phyloP scores from a whole-genome alignment of 2,113 vertebrate genomes.

The Nannospalax galili region DNA sequence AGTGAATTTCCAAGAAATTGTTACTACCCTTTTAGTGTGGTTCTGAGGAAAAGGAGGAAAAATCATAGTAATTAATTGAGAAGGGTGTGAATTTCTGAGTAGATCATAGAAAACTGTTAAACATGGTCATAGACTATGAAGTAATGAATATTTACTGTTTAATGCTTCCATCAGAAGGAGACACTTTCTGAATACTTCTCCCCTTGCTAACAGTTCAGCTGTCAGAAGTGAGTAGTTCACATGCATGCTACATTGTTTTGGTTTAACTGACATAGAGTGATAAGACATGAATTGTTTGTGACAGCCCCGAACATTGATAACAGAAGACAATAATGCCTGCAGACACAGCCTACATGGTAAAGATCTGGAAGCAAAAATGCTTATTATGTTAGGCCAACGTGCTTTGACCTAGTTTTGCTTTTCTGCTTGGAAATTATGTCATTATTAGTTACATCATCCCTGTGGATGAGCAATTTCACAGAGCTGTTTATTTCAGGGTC shows the following conservation, averaged over 20 bases:
- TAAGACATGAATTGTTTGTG: conserved; percentile 84
- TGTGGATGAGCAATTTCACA: conserved; percentile 85
- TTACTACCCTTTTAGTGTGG: neutral
- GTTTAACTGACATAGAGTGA: conserved; percentile 87
- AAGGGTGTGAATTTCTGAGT: conserved; percentile 30
- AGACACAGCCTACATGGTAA: conserved; percentile 86
- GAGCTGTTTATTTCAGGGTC: conserved; percentile 84
- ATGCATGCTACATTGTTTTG: conserved; percentile 84
- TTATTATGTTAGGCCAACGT: conserved; percentile 87
- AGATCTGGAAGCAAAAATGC: conserved; percentile 82
- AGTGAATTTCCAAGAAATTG: neutral
- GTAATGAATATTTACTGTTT: conserved; percentile 68
- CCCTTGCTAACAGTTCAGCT: conserved; percentile 50
- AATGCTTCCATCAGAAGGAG: conserved; percentile 6
- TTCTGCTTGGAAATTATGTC: conserved; percentile 88
- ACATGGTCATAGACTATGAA: conserved; percentile 32
- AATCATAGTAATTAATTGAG: conserved; percentile 8
- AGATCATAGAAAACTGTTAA: conserved; percentile 45
- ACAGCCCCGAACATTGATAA: conserved; percentile 84
- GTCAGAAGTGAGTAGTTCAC: conserved; percentile 74
- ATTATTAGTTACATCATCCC: conserved; percentile 89
- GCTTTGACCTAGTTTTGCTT: conserved; percentile 90
- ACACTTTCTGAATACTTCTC: conserved; percentile 53
- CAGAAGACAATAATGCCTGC: conserved; percentile 85
- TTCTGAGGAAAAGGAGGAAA: conserved; percentile 1